Evolutionary conservation across 2,888 invertebrate genomes (phyloP), one percentile per base, ranked within the genome.

Genomic region (Prosopocoilus inquinatus): DNA sequence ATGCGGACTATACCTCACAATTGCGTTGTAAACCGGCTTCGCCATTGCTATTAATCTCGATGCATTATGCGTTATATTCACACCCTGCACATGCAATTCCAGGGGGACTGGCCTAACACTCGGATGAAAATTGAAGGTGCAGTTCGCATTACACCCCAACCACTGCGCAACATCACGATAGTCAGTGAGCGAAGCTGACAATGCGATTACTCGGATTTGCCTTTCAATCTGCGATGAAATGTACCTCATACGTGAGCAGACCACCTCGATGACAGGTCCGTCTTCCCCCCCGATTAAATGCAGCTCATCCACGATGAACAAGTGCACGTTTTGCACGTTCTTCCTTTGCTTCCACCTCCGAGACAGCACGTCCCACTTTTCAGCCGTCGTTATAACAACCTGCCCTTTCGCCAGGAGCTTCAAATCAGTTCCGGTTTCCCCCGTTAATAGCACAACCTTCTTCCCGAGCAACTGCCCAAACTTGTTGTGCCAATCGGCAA

Each of bases 331-430:
- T 71, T 98, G 98, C 0, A 99, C 97, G 74, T 96, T 96, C 78
- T 98, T 98, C 33, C 99, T 84, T 70, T 99, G 98, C 70, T 99
- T 99, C 99, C 99, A 99, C 61, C 99, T 84, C 52, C 99, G 83
- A 0, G 99, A 99, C 2, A 99, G 80, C 2, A 99, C 94, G 74
- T 99, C 99, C 99, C 99, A 99, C 68, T 96, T 96, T 71, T 98
- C 97, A 0, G 97, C 96, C 0, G 97, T 98, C 3, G 94, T 91
- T 59, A 99, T 88, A 41, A 99, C 91, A n/a, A 99, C 87, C 76
- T 98, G 94, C 0, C 95, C 96, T 74, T 95, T 92, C 36, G 91
- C 91, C 13, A 97, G 78, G 0, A 92, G 75, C 73, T 99, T 99
- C 67, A 98, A 84, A 79, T 99, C 99, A 0, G 96, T 96, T 0